phyloP scores from a whole-genome alignment of 2,888 invertebrate species.

The Microctonus hyperodae region DNA sequence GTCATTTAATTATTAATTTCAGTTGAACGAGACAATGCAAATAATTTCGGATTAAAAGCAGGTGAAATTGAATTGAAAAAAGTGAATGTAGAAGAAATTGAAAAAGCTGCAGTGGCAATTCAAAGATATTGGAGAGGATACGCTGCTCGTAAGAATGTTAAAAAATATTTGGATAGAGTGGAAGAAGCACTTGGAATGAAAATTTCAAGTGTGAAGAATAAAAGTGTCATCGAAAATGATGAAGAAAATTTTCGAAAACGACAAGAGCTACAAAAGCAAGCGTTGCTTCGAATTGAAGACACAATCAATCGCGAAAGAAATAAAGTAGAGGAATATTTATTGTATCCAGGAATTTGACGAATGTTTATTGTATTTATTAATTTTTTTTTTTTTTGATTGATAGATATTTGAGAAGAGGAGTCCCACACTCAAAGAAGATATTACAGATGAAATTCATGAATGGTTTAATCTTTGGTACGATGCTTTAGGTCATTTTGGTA shows the following conservation, averaged over 20 bases:
- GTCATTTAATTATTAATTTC: neutral
- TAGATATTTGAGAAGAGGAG: constrained; percentile 46
- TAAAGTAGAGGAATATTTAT: neutral
- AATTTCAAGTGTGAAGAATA: constrained; percentile 65
- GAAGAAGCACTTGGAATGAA: constrained; percentile 68
- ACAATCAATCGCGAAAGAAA: constrained; percentile 35
- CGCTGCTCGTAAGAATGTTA: constrained; percentile 61
- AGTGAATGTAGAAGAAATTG: constrained; percentile 28
- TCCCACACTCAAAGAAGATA: constrained; percentile 75
- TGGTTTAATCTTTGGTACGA: constrained; percentile 78
- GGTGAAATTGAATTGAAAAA: constrained; percentile 38
- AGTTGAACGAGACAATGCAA: constrained; percentile 40
- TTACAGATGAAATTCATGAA: constrained; percentile 76
- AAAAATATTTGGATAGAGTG: constrained; percentile 61
- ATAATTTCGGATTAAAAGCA: constrained; percentile 36
- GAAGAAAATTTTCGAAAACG: constrained; percentile 53
- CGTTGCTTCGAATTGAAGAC: constrained; percentile 62
- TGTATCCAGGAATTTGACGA: too few relatives aligned
- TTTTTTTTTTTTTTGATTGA: neutral
- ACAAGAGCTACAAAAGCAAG: constrained; percentile 57
- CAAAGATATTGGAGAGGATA: constrained; percentile 65
- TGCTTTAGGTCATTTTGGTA: constrained; percentile 70
- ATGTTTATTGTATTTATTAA: too few relatives aligned
- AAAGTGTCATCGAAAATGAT: constrained; percentile 64
- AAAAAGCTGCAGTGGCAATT: constrained; percentile 56